Percentiles rank a stretch among this genome's conserved stretches.
Conservation (phyloP, 2,797 vertebrate species). For the Pygocentrus nattereri region DNA sequence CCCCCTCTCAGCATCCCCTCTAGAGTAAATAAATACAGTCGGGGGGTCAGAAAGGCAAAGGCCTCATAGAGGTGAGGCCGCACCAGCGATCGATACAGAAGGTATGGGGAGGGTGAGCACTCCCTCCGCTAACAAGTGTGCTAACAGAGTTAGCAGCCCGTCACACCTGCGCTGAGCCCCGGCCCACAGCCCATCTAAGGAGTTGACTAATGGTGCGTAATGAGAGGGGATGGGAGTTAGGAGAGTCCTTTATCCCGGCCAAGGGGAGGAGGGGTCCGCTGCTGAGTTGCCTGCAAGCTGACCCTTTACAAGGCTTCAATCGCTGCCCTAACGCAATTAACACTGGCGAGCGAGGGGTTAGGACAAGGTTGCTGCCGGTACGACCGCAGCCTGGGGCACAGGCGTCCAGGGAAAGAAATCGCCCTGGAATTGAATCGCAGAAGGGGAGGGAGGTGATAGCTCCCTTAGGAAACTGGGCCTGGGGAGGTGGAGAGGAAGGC, state of each 20-base stretch:
- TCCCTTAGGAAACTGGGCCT: constrained; percentile 52
- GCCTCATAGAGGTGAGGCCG: constrained; percentile 91
- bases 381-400: constrained; percentile 81
- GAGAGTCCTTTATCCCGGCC: constrained; percentile 84
- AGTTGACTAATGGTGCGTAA: constrained; percentile 91
- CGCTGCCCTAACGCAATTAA: constrained; percentile 92
- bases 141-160: constrained; percentile 87
- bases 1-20: constrained; percentile 32
- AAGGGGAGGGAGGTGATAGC: constrained; percentile 55
- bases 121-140: constrained; percentile 79
- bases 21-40: constrained; percentile 82
- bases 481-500: constrained; percentile 38
- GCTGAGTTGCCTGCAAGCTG: constrained; percentile 79
- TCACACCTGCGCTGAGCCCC: constrained; percentile 75
- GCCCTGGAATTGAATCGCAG: constrained; percentile 81
- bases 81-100: constrained; percentile 85
- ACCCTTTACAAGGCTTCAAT: constrained; percentile 85
- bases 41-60: constrained; percentile 95
- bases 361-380: constrained; percentile 84
- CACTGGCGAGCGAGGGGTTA: constrained; percentile 79
- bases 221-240: constrained; percentile 87
- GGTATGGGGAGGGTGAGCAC: constrained; percentile 43
- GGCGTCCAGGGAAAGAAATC: constrained; percentile 68
- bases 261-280: constrained; percentile 65
- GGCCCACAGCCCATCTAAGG: constrained; percentile 75